These are phyloP conservation scores for Dendroctonus ponderosae DNA, from an alignment of 1,140 invertebrate species.

Conservation along the genomic window DNA sequence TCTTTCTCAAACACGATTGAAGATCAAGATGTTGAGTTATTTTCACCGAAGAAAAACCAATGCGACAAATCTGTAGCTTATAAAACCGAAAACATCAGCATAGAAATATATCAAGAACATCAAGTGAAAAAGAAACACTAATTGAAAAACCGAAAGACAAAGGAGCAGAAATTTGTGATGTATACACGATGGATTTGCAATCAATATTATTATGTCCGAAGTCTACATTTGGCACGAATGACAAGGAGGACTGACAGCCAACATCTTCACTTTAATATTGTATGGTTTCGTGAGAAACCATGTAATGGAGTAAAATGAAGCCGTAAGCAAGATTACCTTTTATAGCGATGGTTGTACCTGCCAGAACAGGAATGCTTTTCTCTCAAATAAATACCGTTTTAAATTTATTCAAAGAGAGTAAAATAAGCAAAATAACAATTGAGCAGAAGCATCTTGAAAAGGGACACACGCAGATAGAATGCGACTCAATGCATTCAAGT, in stretches of 20 bases:
- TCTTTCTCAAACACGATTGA: constrained; percentile 23
- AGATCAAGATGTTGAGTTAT: constrained; percentile 28
- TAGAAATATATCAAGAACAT: constrained; percentile 27
- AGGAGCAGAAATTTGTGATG: constrained; percentile 11
- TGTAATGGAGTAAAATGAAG: constrained; percentile 7
- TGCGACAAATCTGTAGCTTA: constrained; percentile 32
- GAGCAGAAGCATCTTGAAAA: constrained; percentile 34
- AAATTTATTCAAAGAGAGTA: too few relatives aligned
- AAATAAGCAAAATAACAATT: too few relatives aligned
- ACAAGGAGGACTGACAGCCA: constrained; percentile 17
- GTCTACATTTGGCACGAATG: constrained; percentile 31
- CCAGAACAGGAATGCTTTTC: constrained; percentile 34
- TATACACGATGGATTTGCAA: constrained; percentile 30
- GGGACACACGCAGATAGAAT: constrained; percentile 31
- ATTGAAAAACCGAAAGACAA: constrained; percentile 36
- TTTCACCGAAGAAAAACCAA: constrained; percentile 28
- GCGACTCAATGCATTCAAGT: constrained; percentile 16
- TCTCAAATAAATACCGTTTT: constrained; percentile 29
- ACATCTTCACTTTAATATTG: constrained; percentile 24
- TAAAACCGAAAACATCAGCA: constrained; percentile 26
- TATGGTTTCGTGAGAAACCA: constrained; percentile 17
- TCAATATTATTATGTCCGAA: constrained; percentile 28
- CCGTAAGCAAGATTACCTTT: constrained; percentile 9
- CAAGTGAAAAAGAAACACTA: constrained; percentile 23
- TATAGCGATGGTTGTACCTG: constrained; percentile 25